Evolutionary conservation across 2,888 invertebrate genomes (phyloP).

Genomic region (Eilema caniola): DNA sequence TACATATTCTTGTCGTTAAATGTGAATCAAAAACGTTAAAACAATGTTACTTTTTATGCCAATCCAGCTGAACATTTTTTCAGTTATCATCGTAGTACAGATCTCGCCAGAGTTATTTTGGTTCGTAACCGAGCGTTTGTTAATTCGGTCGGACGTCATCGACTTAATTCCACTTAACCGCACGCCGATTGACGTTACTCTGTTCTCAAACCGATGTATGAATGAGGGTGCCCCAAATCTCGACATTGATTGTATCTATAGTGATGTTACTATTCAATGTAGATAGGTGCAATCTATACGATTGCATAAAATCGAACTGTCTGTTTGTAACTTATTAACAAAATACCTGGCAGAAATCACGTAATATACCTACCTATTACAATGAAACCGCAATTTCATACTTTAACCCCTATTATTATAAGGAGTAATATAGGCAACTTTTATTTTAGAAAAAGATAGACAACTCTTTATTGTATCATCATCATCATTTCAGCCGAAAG

Average conservation of each 20-base stretch:
- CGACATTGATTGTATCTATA: slow-evolving; percentile 28
- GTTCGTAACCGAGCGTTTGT: slow-evolving; percentile 41
- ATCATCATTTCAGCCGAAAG: too few species aligned
- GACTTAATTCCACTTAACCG: slow-evolving; percentile 56
- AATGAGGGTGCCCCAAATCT: slow-evolving; percentile 34
- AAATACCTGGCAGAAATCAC: too few species aligned
- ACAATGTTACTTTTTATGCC: neutral
- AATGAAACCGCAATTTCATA: too few species aligned
- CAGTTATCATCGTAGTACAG: slow-evolving; percentile 30
- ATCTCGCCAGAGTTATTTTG: slow-evolving; percentile 43
- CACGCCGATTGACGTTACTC: slow-evolving; percentile 43
- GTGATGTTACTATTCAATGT: neutral
- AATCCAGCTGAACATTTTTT: neutral
- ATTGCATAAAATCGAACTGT: too few species aligned
- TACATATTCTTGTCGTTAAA: too few species aligned
- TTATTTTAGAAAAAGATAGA: too few species aligned
- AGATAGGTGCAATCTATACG: neutral
- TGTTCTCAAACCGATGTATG: slow-evolving; percentile 36
- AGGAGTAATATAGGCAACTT: too few species aligned
- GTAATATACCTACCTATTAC: too few species aligned
- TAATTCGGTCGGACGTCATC: slow-evolving; percentile 54
- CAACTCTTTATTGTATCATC: too few species aligned
- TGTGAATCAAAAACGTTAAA: too few species aligned
- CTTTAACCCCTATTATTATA: too few species aligned
- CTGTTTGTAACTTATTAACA: too few species aligned